A percentile compares a stretch with the other conserved stretches of the same genome.
Evolutionary conservation across 2,888 invertebrate species (phyloP).

Genomic region (Drosophila histrio): DNA sequence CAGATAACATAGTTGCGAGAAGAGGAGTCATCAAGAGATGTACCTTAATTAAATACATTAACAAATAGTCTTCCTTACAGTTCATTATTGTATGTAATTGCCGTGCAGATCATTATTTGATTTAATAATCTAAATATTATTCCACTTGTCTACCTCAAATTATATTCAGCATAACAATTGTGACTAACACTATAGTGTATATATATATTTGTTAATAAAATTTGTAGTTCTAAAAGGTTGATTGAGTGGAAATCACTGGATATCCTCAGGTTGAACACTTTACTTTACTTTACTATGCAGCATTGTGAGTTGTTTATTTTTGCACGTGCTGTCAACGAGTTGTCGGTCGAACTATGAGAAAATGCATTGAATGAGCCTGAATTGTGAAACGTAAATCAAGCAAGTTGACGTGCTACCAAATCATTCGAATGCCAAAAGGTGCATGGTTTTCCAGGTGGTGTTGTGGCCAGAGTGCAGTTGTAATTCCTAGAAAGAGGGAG

Average conservation of each 20-base stretch:
- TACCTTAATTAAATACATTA: background rate
- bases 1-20: background rate
- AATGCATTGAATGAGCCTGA: background rate
- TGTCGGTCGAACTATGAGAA: constrained; percentile 10
- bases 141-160: too few relatives aligned
- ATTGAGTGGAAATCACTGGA: background rate
- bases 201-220: too few relatives aligned
- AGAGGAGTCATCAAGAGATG: background rate
- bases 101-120: too few relatives aligned
- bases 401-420: constrained; percentile 28
- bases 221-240: too few relatives aligned
- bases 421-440: constrained; percentile 35
- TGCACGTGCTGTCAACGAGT: constrained; percentile 34
- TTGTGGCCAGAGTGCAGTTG: background rate
- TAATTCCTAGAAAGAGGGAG: background rate
- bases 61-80: background rate
- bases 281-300: background rate
- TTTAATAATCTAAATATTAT: too few relatives aligned
- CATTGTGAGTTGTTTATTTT: constrained; percentile 23
- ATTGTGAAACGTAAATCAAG: constrained; percentile 40
- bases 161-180: too few relatives aligned
- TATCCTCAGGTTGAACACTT: background rate
- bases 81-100: too few relatives aligned
- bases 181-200: too few relatives aligned
- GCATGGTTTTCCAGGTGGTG: constrained; percentile 2